A percentile compares a stretch with the other conserved stretches of the same genome.
Evolutionary conservation across 2,113 vertebrate genomes (phyloP).

Genomic region (Casuarius casuarius): DNA sequence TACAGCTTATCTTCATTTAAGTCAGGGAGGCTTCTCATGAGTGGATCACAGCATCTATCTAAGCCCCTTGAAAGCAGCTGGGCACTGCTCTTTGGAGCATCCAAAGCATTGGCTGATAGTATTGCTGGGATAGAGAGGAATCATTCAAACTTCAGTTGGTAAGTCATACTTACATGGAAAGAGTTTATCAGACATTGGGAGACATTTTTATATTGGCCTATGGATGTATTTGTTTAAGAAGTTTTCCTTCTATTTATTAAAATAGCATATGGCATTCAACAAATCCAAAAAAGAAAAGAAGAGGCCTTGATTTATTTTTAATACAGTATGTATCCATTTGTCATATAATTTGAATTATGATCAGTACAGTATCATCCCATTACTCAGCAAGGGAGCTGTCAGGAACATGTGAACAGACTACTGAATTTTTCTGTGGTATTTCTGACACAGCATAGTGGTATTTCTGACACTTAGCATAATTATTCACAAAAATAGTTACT

Average conservation of each 20-base stretch:
- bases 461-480: background rate
- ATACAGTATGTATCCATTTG: background rate
- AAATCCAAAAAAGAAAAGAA: background rate
- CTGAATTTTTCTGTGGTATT: background rate
- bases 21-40: background rate
- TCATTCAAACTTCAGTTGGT: background rate
- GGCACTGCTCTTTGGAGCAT: background rate
- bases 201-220: background rate
- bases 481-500: background rate
- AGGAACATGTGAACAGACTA: background rate
- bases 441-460: background rate
- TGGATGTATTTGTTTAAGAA: background rate
- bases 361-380: background rate
- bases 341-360: background rate
- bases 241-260: background rate
- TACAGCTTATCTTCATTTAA: background rate
- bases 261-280: background rate
- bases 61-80: background rate
- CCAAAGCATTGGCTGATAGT: background rate
- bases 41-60: background rate
- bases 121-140: background rate
- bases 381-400: background rate
- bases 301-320: background rate
- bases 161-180: background rate
- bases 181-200: background rate